phyloP scores from a whole-genome alignment of 2,113 vertebrate genomes.

The Pedetes capensis region DNA sequence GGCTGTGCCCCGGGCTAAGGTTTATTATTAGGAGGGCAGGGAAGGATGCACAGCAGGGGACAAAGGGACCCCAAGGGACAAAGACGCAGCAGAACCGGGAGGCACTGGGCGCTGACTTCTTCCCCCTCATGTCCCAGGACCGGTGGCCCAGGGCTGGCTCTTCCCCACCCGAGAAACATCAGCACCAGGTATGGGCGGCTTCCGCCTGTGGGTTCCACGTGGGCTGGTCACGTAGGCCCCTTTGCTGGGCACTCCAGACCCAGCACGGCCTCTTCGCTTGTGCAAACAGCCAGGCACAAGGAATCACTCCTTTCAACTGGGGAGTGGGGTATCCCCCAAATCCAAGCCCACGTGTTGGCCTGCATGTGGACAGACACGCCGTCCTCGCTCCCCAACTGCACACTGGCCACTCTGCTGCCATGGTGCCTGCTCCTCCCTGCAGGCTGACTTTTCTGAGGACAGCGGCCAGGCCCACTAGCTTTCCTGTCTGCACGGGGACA shows the following conservation, averaged over 20 bases:
- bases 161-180: too few species aligned
- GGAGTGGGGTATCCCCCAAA: neutral
- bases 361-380: too few species aligned
- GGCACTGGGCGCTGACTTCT: neutral
- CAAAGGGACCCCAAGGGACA: too few species aligned
- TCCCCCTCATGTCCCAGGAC: neutral
- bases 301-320: neutral
- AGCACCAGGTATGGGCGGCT: neutral
- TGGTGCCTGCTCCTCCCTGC: too few species aligned
- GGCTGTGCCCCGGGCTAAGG: too few species aligned
- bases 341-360: neutral
- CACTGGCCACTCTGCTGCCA: too few species aligned
- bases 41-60: neutral
- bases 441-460: too few species aligned
- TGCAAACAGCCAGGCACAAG: too few species aligned
- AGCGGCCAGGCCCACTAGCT: fast-evolving
- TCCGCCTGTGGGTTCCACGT: neutral
- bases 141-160: neutral
- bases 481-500: neutral
- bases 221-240: neutral
- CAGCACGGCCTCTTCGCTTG: neutral
- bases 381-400: too few species aligned
- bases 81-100: too few species aligned
- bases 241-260: neutral
- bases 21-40: too few species aligned